These are phyloP conservation scores for Mimumesa dahlbomi DNA, from an alignment of 2,888 invertebrate species.

Conservation along the genomic window DNA sequence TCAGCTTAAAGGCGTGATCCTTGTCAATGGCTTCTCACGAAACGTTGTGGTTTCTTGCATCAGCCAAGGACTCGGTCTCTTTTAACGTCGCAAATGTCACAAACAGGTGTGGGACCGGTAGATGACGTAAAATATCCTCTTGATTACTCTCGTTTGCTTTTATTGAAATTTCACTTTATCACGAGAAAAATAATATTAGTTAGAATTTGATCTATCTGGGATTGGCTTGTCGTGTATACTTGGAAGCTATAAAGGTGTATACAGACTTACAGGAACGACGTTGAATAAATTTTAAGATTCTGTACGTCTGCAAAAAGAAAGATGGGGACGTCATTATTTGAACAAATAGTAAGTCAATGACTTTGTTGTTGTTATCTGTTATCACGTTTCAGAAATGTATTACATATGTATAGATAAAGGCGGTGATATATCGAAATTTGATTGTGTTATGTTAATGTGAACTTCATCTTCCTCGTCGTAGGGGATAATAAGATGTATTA, in stretches of 20 bases:
- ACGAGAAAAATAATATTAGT: slow-evolving; percentile 5
- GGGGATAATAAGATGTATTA: neutral
- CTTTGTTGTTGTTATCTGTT: too few species aligned
- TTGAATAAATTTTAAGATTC: too few species aligned
- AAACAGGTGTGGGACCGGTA: slow-evolving; percentile 77
- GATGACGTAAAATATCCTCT: slow-evolving; percentile 76
- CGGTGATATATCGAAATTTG: neutral
- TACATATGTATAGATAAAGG: too few species aligned
- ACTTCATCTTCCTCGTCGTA: neutral
- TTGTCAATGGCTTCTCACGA: slow-evolving; percentile 69
- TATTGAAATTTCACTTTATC: slow-evolving; percentile 41
- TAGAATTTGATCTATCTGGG: neutral
- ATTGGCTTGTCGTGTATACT: neutral
- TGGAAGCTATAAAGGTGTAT: too few species aligned
- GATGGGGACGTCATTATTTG: too few species aligned
- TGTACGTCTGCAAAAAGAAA: too few species aligned
- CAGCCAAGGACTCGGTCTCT: slow-evolving; percentile 76
- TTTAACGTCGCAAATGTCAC: slow-evolving; percentile 69
- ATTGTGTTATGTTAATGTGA: neutral
- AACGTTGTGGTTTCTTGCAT: slow-evolving; percentile 76
- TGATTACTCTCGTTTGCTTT: slow-evolving; percentile 64
- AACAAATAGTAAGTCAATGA: too few species aligned
- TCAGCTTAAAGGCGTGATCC: slow-evolving; percentile 45
- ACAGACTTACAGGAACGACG: too few species aligned
- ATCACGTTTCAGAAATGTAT: too few species aligned